phyloP scores from a whole-genome alignment of 1,140 invertebrate species.

The Mylabris phalerata region DNA sequence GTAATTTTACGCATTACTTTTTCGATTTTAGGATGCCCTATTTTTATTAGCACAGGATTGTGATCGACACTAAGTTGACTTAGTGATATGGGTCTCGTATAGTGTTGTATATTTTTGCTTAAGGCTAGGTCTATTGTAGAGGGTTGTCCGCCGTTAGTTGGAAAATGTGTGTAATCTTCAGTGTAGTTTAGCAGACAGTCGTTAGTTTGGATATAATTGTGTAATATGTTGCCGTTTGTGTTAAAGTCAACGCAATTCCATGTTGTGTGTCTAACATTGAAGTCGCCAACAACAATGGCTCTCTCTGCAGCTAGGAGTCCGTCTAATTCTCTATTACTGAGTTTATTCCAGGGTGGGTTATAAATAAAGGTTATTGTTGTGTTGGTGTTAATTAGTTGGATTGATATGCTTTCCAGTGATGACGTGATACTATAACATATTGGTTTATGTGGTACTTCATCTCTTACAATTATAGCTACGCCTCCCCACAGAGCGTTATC shows the following conservation, averaged over 20 bases:
- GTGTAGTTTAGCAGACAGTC: neutral
- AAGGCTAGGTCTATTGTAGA: neutral
- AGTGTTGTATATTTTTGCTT: neutral
- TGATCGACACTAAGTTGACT: neutral
- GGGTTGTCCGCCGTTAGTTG: neutral
- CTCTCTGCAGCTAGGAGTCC: no score
- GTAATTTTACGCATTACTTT: no score
- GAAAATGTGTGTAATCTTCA: neutral
- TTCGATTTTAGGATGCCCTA: no score
- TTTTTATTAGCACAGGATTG: neutral
- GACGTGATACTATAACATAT: no score
- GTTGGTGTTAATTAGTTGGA: no score
- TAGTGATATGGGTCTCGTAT: neutral
- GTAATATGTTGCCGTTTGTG: neutral
- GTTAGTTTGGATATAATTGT: neutral
- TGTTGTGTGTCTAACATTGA: neutral
- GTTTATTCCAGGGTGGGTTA: no score
- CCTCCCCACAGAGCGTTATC: no score
- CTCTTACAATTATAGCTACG: no score
- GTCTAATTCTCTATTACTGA: no score
- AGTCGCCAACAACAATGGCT: neutral
- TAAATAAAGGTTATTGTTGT: no score
- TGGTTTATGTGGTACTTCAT: no score
- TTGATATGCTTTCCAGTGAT: no score
- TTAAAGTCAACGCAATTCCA: neutral